These are phyloP conservation scores for Pangasius mekongensis DNA, from an alignment of 2,797 vertebrate species.

Conservation along the genomic window DNA sequence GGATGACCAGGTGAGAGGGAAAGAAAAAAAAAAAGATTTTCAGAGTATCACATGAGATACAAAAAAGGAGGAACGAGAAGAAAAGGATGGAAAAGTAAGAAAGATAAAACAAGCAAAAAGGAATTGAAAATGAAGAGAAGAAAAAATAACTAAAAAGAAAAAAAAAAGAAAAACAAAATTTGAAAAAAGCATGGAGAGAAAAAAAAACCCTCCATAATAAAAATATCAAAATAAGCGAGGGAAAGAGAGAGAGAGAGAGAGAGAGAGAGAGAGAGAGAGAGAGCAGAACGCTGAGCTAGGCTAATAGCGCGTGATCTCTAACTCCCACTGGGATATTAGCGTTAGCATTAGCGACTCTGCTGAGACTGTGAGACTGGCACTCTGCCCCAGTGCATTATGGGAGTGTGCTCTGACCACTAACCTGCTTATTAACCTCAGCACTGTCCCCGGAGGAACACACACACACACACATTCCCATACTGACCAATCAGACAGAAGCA, in stretches of 20 bases:
- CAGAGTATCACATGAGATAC: neutral
- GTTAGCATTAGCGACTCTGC: conserved; percentile 3
- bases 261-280: neutral
- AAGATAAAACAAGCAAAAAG: too few species aligned
- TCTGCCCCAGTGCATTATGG: conserved; percentile 18
- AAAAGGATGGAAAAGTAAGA: neutral
- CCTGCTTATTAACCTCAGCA: conserved; percentile 37
- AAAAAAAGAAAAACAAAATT: too few species aligned
- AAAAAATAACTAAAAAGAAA: neutral
- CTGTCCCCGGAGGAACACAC: neutral
- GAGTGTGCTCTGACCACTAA: neutral
- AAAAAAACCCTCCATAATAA: too few species aligned
- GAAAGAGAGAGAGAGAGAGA: too few species aligned
- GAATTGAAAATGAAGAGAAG: too few species aligned
- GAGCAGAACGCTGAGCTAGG: neutral
- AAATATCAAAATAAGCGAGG: neutral
- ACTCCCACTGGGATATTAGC: conserved; percentile 20
- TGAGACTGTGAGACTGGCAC: neutral
- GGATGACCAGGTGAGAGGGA: too few species aligned
- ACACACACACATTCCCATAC: neutral
- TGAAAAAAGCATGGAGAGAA: too few species aligned
- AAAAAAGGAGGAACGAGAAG: too few species aligned
- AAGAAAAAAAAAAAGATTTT: neutral
- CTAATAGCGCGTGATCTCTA: conserved; percentile 8
- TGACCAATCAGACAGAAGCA: too few species aligned